Evolutionary conservation across 1,140 invertebrate species (phyloP), one percentile per base, ranked within the genome.

Genomic region (Zaprionus taronus): DNA sequence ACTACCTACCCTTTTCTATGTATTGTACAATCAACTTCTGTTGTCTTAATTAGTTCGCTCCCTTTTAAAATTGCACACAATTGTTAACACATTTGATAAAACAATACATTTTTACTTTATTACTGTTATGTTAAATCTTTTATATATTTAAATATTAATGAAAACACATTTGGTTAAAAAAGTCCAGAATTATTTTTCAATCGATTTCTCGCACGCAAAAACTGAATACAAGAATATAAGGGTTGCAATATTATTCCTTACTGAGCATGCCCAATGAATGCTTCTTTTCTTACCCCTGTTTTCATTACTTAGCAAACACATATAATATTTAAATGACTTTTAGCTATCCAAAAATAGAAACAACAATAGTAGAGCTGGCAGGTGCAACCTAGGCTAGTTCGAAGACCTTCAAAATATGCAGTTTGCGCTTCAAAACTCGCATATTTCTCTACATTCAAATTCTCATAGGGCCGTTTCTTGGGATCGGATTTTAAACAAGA

Each of bases 211-310:
- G 11, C 12, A 24, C 47, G 14, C 9, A 51, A 51, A 51, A 51
- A 11, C 20, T 49, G n/a, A 41, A 41, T 41, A 5, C 5, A 41
- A 41, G n/a, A 47, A 24, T 24, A 51, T 20, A 51, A 24, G 47
- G 47, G 47, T 51, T 12, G 44, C 2, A 22, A 24, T 14, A 12
- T 14, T 51, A 14, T 24, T 24, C 11, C 2, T 5, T 24, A 24
- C 22, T 51, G 47, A 51, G 47, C 47, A 51, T 51, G 47, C 47
- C 22, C 47, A 51, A 51, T 24, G 12, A 51, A 51, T 20, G 7
- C 6, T 22, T 5, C 2, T 5, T 51, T 51, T 51, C 4, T 22
- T 51, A 51, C 47, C 47, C 47, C 47, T 51, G 14, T 5, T 51
- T 51, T 11, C 31, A 34, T 11, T 34, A 9, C 9, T 34, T 34